Evolutionary conservation across 1,140 invertebrate species (phyloP), one percentile per base, ranked within the genome.

Genomic region (Uloborus diversus): DNA sequence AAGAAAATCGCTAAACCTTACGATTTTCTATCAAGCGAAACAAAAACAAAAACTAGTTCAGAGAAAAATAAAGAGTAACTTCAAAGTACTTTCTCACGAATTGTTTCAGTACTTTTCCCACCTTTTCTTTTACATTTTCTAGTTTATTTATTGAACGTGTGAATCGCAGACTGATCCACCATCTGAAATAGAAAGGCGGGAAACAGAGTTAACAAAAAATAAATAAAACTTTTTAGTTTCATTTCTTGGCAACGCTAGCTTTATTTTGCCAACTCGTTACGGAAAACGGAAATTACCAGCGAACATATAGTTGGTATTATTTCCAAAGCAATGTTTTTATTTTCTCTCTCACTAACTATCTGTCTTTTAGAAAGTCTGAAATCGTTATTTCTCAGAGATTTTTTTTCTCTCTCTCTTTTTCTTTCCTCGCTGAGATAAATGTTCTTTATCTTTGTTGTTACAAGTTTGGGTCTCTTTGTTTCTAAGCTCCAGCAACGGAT

Each of bases 261-360:
- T 78, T 78, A 64, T 78, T 57, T 78, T 57, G 49, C 49, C 61
- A 78, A 78, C 73, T 78, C 73, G 49, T 78, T 78, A 65, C 37
- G 62, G 66, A 66, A 65, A 78, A 61, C 61, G 32, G 37, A 30
- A 78, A 78, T 78, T 66, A 66, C 61, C 17, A 35, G n/a, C 37
- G 51, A 59, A 66, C 62, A 64, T 28, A 56, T 7, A 53, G 23
- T 7, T 28, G 49, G 62, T 65, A 56, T 66, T 65, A 65, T 78
- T 78, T 78, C 56, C 23, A 53, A 53, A 51, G 35, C 32, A 62
- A 62, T 59, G 14, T 62, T 33, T 62, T 37, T 71, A 20, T 37
- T 61, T 59, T 59, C 30, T 35, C 37, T 64, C 53, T 30, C 35
- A 35, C 35, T 73, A 73, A 73, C 69, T 73, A 73, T 73, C 30